Evolutionary conservation across 2,797 vertebrate genomes (phyloP), one percentile per base, ranked within the genome.

Genomic region (Threskiornis aethiopicus): DNA sequence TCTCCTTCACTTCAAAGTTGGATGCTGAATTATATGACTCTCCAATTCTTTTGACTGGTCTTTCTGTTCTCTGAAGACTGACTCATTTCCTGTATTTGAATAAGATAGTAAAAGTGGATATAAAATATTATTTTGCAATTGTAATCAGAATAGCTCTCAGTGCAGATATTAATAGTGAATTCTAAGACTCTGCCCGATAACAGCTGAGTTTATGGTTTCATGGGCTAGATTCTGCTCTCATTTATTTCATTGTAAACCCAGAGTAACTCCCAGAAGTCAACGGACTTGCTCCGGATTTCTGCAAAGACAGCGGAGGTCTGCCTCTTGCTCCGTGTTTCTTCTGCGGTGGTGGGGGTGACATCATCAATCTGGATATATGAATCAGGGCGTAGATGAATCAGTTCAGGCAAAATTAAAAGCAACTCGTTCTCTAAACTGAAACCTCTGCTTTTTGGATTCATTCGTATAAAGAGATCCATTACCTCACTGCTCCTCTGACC

Each of bases 21-120:
- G 58, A 84, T 89, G 77, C 77, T 93, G 89, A 95, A 91, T 97
- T 97, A 92, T 67, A 82, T 29, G 92, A 97, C 82, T 94, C 79
- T 84, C 84, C 70, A 82, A 54, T 95, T 96, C 96, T 94, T 97
- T 97, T 97, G 96, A 92, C 97, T 95, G 93, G 75, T 92, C 95
- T 96, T 97, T n/a, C 89, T 93, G 96, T 95, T 96, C 70, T 55
- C 93, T 96, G 91, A 47, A 73, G 95, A 96, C 91, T 97, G 95
- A 97, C 97, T 98, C 95, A 97, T 97, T 98, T 98, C 98, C 98
- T 98, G 93, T 98, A 86, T 98, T 98, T 98, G 97, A 97, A 97
- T 97, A 98, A 98, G 97, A 98, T 95, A 97, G 96, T 97, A 95
- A 95, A 96, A 96, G 93, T 82, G 94, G 96, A 75, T 97, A 94